These are phyloP conservation scores for Triplophysa tibetana DNA, from an alignment of 2,113 vertebrate species.

Conservation along the genomic window DNA sequence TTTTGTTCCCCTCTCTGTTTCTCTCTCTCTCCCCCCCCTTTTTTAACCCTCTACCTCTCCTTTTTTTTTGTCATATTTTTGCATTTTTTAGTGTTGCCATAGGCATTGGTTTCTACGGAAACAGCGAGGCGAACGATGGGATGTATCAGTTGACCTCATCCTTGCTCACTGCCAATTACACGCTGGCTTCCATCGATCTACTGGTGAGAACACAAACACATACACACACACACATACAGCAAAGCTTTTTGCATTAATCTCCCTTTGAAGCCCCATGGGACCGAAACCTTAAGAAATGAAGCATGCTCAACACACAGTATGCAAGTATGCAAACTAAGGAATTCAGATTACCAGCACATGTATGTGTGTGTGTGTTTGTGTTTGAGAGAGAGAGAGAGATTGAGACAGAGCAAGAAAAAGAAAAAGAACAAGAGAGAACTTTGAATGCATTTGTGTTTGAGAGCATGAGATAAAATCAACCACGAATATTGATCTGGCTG, in stretches of 20 bases:
- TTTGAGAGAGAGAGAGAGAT: slow-evolving; percentile 2
- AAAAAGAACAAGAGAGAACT: not conserved
- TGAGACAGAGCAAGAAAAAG: not conserved
- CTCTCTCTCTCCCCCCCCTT: slow-evolving; percentile 34
- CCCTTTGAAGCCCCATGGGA: not conserved
- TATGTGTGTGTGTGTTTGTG: slow-evolving; percentile 20
- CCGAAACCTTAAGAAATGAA: not conserved
- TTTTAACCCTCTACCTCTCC: slow-evolving; percentile 50
- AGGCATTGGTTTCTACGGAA: slow-evolving; percentile 95
- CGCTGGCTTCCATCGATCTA: slow-evolving; percentile 84
- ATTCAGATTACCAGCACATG: not conserved
- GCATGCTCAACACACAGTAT: not conserved
- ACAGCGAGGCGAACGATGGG: slow-evolving; percentile 93
- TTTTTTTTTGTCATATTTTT: slow-evolving; percentile 42
- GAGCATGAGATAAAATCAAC: slow-evolving; percentile 27
- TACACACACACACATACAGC: slow-evolving; percentile 11
- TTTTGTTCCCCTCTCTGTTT: slow-evolving; percentile 1
- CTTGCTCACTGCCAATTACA: slow-evolving; percentile 89
- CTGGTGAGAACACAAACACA: slow-evolving; percentile 79
- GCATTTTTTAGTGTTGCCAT: slow-evolving; percentile 81
- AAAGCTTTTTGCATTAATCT: not conserved
- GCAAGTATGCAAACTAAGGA: not conserved
- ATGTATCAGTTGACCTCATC: slow-evolving; percentile 91
- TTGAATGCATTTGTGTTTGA: slow-evolving; percentile 14
- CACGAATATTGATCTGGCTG: slow-evolving; percentile 56